These are phyloP conservation scores for Lynx canadensis DNA, from an alignment of 2,113 vertebrate genomes.

Conservation along the genomic window DNA sequence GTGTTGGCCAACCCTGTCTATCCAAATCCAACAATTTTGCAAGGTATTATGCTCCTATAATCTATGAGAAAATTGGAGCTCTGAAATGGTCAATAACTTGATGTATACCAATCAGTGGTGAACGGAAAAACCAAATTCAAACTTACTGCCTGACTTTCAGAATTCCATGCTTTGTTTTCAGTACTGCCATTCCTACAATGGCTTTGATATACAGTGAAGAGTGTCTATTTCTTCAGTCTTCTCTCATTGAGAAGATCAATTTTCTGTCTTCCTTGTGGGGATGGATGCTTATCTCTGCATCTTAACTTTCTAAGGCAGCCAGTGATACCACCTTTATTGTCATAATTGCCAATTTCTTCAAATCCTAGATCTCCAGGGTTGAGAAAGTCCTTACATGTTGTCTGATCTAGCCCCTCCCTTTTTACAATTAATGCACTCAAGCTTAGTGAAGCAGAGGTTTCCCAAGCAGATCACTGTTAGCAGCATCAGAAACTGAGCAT, in stretches of 20 bases:
- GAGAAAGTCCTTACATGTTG: neutral
- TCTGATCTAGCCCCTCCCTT: neutral
- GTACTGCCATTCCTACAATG: neutral
- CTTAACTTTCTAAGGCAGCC: neutral
- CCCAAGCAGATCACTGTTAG: neutral
- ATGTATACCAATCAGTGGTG: neutral
- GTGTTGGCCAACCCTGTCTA: neutral
- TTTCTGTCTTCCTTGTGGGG: neutral
- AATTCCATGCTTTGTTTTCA: neutral
- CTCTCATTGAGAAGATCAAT: neutral
- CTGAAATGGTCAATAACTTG: neutral
- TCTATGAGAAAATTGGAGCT: neutral
- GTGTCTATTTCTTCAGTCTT: neutral
- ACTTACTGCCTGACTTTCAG: neutral
- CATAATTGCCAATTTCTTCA: neutral
- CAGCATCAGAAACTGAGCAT: neutral
- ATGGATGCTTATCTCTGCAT: neutral
- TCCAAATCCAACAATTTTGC: neutral
- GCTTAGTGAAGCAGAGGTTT: neutral
- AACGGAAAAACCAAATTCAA: neutral
- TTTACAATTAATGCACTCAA: neutral
- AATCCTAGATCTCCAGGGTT: neutral
- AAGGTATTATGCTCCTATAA: neutral
- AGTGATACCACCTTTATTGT: neutral
- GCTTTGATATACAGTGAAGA: neutral